These are phyloP conservation scores for Drosophila murphyi DNA, from an alignment of 1,140 invertebrate genomes.

Conservation along the genomic window DNA sequence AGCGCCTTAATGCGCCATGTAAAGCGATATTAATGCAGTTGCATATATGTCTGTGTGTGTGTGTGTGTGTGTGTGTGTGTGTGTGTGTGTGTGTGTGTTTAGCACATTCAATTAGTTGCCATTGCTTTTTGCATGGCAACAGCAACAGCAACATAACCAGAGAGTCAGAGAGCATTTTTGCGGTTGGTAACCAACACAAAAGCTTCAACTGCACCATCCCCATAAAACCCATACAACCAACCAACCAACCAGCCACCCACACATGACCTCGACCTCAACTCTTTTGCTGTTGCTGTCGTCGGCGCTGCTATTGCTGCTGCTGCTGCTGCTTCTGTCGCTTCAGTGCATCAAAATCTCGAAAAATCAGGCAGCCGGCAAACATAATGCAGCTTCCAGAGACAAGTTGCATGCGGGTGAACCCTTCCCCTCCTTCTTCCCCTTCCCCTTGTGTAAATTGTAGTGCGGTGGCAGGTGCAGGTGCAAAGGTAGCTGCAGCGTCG, in stretches of 20 bases:
- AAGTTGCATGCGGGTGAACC: slow-evolving; percentile 25
- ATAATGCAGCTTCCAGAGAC: slow-evolving; percentile 45
- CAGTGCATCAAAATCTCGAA: slow-evolving; percentile 60
- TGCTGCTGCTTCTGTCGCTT: slow-evolving; percentile 21
- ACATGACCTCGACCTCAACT: slow-evolving; percentile 61
- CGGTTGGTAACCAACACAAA: slow-evolving; percentile 63
- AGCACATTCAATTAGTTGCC: slow-evolving; percentile 80
- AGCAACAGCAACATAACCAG: slow-evolving; percentile 24
- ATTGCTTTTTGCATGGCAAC: slow-evolving; percentile 60
- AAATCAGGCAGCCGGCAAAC: slow-evolving; percentile 69
- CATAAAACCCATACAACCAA: background rate
- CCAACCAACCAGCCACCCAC: slow-evolving; percentile 29
- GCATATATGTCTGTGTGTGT: background rate
- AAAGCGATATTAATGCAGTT: slow-evolving; percentile 58
- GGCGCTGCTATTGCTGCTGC: slow-evolving; percentile 11
- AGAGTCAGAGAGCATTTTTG: slow-evolving; percentile 57
- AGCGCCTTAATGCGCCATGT: slow-evolving; percentile 74
- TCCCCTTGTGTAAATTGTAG: background rate
- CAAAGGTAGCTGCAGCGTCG: background rate
- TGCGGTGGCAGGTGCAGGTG: background rate
- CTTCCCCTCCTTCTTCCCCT: slow-evolving; percentile 3
- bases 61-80: slow-evolving; percentile 2
- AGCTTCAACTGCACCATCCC: slow-evolving; percentile 33
- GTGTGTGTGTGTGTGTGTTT: slow-evolving; percentile 43
- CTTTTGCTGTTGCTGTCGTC: slow-evolving; percentile 16